Conservation (phyloP, 2,797 vertebrate species). For the Caiman crocodilus region DNA sequence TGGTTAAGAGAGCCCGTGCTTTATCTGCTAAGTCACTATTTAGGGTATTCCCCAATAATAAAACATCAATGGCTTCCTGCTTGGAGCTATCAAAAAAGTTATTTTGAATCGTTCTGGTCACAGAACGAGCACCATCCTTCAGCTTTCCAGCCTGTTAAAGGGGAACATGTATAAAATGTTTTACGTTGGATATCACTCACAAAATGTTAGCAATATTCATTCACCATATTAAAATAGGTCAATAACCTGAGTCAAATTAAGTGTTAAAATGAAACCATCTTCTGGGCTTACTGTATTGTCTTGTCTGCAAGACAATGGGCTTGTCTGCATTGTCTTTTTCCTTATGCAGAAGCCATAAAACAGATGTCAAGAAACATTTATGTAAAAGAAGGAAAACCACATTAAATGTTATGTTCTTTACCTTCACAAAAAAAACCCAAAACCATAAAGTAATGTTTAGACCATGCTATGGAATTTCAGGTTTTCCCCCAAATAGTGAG, state of each 20-base stretch:
- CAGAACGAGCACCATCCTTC: constrained; percentile 98
- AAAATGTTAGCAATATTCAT: constrained; percentile 67
- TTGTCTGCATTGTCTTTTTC: background rate
- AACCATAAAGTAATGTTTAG: background rate
- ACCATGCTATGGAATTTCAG: background rate
- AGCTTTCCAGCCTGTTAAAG: constrained; percentile 93
- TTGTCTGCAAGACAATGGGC: too few relatives aligned
- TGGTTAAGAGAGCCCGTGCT: constrained; percentile 97
- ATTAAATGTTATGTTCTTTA: background rate
- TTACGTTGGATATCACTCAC: constrained; percentile 65
- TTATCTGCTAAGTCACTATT: constrained; percentile 99
- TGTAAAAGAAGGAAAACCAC: background rate
- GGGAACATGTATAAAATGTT: constrained; percentile 73
- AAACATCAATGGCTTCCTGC: constrained; percentile 98
- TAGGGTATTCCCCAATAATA: constrained; percentile 96
- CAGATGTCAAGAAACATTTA: background rate
- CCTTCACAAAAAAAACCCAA: background rate
- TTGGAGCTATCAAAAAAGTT: constrained; percentile 99
- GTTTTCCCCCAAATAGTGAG: constrained; percentile 45
- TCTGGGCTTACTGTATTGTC: background rate
- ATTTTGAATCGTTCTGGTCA: constrained; percentile 99
- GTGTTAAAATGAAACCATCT: background rate
- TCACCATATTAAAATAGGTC: constrained; percentile 18
- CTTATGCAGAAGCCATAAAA: background rate
- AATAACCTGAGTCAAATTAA: background rate